Base-by-base conservation (phyloP, 2,888 invertebrate species). In the Neelides folsomi region DNA sequence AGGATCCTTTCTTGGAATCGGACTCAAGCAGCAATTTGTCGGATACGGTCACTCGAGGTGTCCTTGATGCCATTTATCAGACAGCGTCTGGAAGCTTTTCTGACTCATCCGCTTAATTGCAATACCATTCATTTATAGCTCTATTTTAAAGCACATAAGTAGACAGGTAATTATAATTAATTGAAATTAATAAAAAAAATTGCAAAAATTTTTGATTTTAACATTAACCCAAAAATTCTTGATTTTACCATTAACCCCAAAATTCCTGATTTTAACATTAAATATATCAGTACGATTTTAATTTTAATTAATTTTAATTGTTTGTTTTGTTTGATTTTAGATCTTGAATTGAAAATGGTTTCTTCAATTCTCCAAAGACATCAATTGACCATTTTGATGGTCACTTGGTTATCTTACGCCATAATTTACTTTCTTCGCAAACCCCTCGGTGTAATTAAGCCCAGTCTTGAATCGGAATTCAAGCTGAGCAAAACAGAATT, bases 361-460 rank as follows among this genome's bases (percentile, higher is more conserved):
- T n/a, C 57, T 35, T 57, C 53, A 40, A 19, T 60, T 15, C 45
- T 62, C 1, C 52, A 52, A 47, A 47, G 62, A 41, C 47, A 60
- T 37, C 65, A 66, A 48, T 47, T 59, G 1, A 47, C 56, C 3
- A 56, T 63, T 10, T 66, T 65, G 53, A 50, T 47, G 15, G 54
- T 63, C 1, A 61, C 65, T 9, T 66, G 66, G 66, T 52, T 66
- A 5, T 54, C 62, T 18, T 65, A 65, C 57, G 58, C 65, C 2
- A 39, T 57, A n/a, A 55, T 71, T 2, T 74, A 73, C 58, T 67
- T 72, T 19, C 66, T 73, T 15, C 63, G 73, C 7, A 74, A 73
- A 64, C 73, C 73, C 1, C 61, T 73, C 12, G 73, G 73, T n/a
- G 71, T 73, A 44, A 68, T 73, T 13, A 74, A 74, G 60, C 66